Evolutionary conservation across 2,888 invertebrate genomes (phyloP).

Genomic region (Yponomeuta malinellus): DNA sequence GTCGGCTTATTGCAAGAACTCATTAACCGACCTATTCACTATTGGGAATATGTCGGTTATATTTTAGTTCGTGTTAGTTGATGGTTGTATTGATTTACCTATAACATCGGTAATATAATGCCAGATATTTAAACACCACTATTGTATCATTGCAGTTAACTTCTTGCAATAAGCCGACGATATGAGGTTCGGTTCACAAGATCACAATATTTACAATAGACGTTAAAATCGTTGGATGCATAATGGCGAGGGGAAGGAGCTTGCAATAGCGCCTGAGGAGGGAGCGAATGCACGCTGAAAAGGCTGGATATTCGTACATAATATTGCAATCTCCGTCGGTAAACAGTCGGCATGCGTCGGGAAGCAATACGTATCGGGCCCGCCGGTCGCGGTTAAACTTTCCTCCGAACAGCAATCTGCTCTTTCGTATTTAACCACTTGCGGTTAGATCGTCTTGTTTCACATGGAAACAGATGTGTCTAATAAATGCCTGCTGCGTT

Average conservation of each 20-base stretch:
- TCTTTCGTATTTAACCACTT: conserved; percentile 63
- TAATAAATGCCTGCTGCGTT: conserved; percentile 9
- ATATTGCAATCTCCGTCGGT: conserved; percentile 66
- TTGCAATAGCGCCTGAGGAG: background rate
- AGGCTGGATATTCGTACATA: conserved; percentile 57
- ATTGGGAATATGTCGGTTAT: too few relatives aligned
- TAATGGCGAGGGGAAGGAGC: conserved; percentile 10
- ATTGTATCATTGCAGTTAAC: too few relatives aligned
- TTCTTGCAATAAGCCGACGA: too few relatives aligned
- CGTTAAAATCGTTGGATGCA: conserved; percentile 29
- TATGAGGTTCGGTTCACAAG: background rate
- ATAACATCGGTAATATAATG: too few relatives aligned
- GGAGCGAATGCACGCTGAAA: conserved; percentile 13
- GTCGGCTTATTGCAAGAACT: too few relatives aligned
- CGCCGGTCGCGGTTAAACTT: conserved; percentile 19
- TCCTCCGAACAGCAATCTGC: conserved; percentile 51
- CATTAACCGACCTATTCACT: too few relatives aligned
- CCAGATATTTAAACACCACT: too few relatives aligned
- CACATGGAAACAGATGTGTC: conserved; percentile 12
- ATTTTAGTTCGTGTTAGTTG: too few relatives aligned
- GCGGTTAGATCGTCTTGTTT: conserved; percentile 44
- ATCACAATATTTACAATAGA: conserved; percentile 31
- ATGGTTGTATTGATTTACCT: background rate
- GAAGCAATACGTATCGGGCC: conserved; percentile 29
- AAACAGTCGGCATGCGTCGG: conserved; percentile 57